phyloP scores from a whole-genome alignment of 2,888 invertebrate species.

The Himalopsyche anomala region DNA sequence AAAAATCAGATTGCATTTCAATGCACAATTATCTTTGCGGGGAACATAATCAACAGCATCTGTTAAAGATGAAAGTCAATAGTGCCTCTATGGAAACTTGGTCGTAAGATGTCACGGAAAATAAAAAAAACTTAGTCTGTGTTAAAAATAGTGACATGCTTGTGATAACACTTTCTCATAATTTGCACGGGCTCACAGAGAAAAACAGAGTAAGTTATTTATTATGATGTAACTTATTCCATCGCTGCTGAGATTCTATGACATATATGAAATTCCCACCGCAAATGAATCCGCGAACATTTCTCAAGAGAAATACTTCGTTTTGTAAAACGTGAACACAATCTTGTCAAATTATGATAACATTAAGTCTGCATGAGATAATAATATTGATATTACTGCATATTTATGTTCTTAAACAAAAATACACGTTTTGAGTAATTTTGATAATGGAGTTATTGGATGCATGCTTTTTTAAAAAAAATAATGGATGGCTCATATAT shows the following conservation, averaged over 20 bases:
- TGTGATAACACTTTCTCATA: too few species aligned
- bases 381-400: neutral
- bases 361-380: slow-evolving; percentile 24
- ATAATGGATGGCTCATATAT: too few species aligned
- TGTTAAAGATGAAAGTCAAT: too few species aligned
- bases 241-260: neutral
- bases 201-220: neutral
- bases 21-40: too few species aligned
- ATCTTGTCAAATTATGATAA: slow-evolving; percentile 43
- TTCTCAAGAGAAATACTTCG: slow-evolving; percentile 36
- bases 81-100: too few species aligned
- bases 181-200: neutral
- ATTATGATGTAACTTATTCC: slow-evolving; percentile 32
- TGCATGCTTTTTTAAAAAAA: neutral
- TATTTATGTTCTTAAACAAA: neutral
- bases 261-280: slow-evolving; percentile 8
- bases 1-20: too few species aligned
- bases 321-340: slow-evolving; percentile 38
- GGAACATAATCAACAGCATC: too few species aligned
- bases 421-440: neutral
- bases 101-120: too few species aligned
- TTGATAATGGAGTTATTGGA: neutral
- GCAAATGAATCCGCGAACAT: slow-evolving; percentile 37
- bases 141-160: too few species aligned
- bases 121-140: too few species aligned